phyloP scores from a whole-genome alignment of 2,888 invertebrate species.

The Cloeon dipterum region DNA sequence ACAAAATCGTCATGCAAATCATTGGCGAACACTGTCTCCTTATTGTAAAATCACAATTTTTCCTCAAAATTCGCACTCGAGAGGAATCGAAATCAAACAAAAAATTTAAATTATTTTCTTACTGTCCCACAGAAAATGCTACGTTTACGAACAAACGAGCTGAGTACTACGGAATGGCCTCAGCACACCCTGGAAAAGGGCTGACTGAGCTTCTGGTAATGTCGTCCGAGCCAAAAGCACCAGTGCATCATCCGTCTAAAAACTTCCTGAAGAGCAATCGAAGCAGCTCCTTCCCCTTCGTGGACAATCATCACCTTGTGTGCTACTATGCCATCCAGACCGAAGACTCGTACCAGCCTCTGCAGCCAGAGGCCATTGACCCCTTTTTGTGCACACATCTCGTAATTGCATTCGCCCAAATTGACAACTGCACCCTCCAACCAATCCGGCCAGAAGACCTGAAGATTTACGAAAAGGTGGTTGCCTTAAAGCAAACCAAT shows the following conservation, averaged over 20 bases:
- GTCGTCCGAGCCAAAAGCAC: no score
- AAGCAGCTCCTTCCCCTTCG: not conserved
- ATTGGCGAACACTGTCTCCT: no score
- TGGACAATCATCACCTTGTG: conserved; percentile 19
- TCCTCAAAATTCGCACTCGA: no score
- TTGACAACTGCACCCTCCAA: conserved; percentile 33
- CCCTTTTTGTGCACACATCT: conserved; percentile 62
- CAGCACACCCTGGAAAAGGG: no score
- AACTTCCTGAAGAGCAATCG: no score
- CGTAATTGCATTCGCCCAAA: conserved; percentile 47
- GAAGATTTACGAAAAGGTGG: conserved; percentile 19
- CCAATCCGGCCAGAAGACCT: conserved; percentile 19
- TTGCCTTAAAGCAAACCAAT: conserved; percentile 31
- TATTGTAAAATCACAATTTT: no score
- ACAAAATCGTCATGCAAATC: no score
- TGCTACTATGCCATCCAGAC: conserved; percentile 47
- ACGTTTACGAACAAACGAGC: not conserved
- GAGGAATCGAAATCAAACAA: no score
- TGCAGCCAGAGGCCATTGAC: conserved; percentile 34
- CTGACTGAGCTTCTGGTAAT: no score
- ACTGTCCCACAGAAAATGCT: conserved; percentile 1
- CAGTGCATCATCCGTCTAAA: conserved; percentile 5
- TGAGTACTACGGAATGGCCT: not conserved
- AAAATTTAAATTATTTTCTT: no score
- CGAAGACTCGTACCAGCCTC: conserved; percentile 14